Evolutionary conservation across 2,888 invertebrate species (phyloP).

Genomic region (Tryphoninae sp.): DNA sequence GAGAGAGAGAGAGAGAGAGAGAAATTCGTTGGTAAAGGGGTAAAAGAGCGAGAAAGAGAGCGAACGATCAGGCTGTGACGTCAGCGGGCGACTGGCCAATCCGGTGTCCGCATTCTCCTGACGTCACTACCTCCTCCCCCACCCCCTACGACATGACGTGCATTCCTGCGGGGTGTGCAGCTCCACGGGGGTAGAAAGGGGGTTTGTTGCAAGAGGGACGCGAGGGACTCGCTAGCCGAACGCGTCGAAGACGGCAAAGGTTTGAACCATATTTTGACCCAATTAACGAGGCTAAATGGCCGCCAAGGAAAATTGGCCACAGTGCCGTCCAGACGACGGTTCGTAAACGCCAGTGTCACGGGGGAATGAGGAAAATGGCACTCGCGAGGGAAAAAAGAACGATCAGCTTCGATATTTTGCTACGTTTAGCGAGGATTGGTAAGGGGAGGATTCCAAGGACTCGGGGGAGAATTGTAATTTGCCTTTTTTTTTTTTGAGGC

Average conservation of each 20-base stretch:
- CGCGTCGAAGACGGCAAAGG: constrained; percentile 63
- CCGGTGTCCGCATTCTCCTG: constrained; percentile 72
- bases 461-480: background rate
- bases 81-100: constrained; percentile 77
- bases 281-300: constrained; percentile 74
- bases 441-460: background rate
- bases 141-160: constrained; percentile 74
- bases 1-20: constrained; percentile 49
- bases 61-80: constrained; percentile 74
- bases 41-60: constrained; percentile 52
- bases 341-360: constrained; percentile 12
- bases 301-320: constrained; percentile 54
- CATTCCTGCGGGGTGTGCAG: constrained; percentile 70
- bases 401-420: background rate
- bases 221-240: constrained; percentile 50
- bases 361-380: constrained; percentile 8
- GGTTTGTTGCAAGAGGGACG: constrained; percentile 64
- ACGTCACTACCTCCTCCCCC: constrained; percentile 76
- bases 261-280: constrained; percentile 77
- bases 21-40: constrained; percentile 35
- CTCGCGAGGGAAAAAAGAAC: background rate
- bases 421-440: background rate
- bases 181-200: constrained; percentile 56
- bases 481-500: background rate
- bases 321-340: constrained; percentile 46